phyloP scores from a whole-genome alignment of 2,888 invertebrate species.

The Callimorpha dominula region DNA sequence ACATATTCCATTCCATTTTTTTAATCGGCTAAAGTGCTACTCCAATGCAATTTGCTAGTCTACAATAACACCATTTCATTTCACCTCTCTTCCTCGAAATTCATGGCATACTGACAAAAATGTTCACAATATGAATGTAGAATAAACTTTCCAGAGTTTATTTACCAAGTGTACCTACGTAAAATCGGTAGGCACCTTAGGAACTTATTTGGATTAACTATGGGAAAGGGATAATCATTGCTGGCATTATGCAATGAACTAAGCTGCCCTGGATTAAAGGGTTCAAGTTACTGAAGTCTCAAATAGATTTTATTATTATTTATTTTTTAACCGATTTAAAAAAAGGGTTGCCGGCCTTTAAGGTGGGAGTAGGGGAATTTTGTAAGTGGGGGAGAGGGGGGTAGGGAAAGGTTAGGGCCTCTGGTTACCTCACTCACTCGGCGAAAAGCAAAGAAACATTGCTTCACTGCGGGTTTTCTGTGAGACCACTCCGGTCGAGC shows the following conservation, averaged over 20 bases:
- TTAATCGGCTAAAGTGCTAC: constrained; percentile 15
- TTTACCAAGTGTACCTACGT: neutral
- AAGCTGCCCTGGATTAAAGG: neutral
- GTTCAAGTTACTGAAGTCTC: neutral
- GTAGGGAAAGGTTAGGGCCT: too few relatives aligned
- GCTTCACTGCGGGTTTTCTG: too few relatives aligned
- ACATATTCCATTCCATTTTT: neutral
- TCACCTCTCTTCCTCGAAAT: neutral
- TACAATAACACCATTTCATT: neutral
- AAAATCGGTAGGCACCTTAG: neutral
- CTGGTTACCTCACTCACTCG: too few relatives aligned
- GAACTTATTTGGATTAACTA: neutral
- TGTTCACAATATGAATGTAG: neutral
- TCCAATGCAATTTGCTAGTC: constrained; percentile 7
- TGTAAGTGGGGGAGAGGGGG: too few relatives aligned
- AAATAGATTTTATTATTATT: too few relatives aligned
- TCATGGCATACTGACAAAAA: neutral
- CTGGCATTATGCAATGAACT: neutral
- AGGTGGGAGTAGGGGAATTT: too few relatives aligned
- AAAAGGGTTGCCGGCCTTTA: too few relatives aligned
- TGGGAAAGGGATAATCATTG: neutral
- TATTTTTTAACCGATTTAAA: too few relatives aligned
- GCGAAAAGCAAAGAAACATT: too few relatives aligned
- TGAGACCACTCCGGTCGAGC: too few relatives aligned
- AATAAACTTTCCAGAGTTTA: neutral